These are phyloP conservation scores for Coleophora flavipennella DNA, from an alignment of 2,888 invertebrate genomes.

Conservation along the genomic window DNA sequence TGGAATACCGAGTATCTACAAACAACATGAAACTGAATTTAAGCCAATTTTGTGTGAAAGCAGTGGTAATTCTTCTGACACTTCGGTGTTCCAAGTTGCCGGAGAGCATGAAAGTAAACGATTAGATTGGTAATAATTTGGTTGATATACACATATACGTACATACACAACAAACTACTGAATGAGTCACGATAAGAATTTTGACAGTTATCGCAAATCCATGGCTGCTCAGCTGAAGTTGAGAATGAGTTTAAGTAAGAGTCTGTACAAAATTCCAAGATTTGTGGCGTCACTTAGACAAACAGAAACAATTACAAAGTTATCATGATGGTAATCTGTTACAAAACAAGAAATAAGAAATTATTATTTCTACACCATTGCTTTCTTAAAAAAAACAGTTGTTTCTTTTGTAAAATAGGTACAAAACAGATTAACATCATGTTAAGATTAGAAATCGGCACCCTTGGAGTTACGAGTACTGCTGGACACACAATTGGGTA, in stretches of 20 bases:
- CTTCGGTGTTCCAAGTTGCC: conserved; percentile 62
- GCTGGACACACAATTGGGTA: conserved; percentile 60
- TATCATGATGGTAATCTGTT: conserved; percentile 3
- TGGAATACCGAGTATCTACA: conserved; percentile 42
- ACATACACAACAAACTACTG: conserved; percentile 70
- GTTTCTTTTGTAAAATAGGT: no score
- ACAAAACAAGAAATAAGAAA: conserved; percentile 8
- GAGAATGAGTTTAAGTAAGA: neutral
- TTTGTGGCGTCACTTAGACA: conserved; percentile 3
- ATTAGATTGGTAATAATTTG: conserved; percentile 52
- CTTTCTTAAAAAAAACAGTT: no score
- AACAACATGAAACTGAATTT: neutral
- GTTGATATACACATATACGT: conserved; percentile 62
- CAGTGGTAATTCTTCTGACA: no score
- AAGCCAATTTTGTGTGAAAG: no score
- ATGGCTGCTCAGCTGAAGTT: conserved; percentile 36
- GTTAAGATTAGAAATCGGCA: conserved; percentile 31
- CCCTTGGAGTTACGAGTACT: conserved; percentile 71
- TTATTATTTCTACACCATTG: no score
- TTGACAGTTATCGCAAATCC: conserved; percentile 68
- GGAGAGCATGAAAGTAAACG: conserved; percentile 52
- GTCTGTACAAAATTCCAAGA: no score
- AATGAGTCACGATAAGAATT: conserved; percentile 61
- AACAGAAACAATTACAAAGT: neutral
- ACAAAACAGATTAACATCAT: conserved; percentile 37